These are phyloP conservation scores for Chymomyza procnemis DNA, from an alignment of 2,888 invertebrate genomes.

Conservation along the genomic window DNA sequence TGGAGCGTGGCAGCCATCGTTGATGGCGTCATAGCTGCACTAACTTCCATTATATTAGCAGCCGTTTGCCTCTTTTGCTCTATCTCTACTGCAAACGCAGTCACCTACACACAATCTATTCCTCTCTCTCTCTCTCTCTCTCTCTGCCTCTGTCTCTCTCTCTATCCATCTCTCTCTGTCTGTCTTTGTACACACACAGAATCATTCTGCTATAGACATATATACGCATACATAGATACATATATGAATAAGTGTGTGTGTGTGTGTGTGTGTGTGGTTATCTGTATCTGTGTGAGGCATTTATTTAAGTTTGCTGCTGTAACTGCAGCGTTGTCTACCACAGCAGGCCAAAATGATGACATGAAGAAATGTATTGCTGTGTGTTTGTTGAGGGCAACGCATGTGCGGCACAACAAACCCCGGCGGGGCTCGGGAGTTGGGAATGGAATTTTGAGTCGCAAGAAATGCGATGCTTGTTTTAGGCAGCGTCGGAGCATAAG, in stretches of 20 bases:
- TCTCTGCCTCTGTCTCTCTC: too few species aligned
- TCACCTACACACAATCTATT: too few species aligned
- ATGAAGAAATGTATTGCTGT: slow-evolving; percentile 63
- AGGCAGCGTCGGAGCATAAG: slow-evolving; percentile 27
- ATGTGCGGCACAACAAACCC: not conserved
- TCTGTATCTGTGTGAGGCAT: not conserved
- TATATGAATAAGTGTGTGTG: not conserved
- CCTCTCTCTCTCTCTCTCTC: not conserved
- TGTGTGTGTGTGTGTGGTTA: not conserved
- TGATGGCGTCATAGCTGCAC: slow-evolving; percentile 40
- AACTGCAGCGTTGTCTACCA: slow-evolving; percentile 36
- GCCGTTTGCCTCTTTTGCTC: slow-evolving; percentile 49
- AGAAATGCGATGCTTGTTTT: slow-evolving; percentile 61
- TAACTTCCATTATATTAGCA: slow-evolving; percentile 63
- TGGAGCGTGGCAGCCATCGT: slow-evolving; percentile 60
- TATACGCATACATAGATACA: too few species aligned
- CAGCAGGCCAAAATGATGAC: slow-evolving; percentile 56
- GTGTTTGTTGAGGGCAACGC: not conserved
- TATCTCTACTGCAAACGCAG: not conserved
- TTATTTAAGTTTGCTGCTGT: slow-evolving; percentile 1
- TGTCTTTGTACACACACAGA: too few species aligned
- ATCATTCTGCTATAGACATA: too few species aligned
- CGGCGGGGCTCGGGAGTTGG: not conserved
- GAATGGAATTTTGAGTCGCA: slow-evolving; percentile 64
- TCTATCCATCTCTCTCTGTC: not conserved